A percentile compares a stretch with the other conserved stretches of the same genome.
Conservation (phyloP, 2,113 vertebrate species). For the Cichladusa arquata region DNA sequence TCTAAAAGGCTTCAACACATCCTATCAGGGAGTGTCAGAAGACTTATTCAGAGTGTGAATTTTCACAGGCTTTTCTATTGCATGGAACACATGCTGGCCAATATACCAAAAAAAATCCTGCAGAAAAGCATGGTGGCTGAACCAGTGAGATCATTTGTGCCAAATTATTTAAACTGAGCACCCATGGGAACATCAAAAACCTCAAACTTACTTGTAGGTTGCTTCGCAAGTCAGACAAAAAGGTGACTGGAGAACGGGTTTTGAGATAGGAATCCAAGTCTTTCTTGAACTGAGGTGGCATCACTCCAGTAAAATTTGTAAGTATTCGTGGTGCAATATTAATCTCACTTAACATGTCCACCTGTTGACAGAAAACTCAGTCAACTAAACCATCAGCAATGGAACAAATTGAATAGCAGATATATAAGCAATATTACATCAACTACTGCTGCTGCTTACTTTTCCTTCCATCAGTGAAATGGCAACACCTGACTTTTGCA, state of each 20-base stretch:
- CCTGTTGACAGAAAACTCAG: constrained; percentile 71
- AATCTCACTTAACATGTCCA: constrained; percentile 99
- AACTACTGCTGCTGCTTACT: neutral
- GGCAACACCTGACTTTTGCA: neutral
- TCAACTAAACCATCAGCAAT: neutral
- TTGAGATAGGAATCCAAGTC: constrained; percentile 99
- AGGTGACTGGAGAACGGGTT: constrained; percentile 96
- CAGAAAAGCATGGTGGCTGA: neutral
- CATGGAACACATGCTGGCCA: neutral
- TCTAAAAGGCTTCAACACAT: neutral
- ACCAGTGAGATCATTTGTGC: neutral
- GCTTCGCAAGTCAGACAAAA: constrained; percentile 95
- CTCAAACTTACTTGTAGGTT: constrained; percentile 87
- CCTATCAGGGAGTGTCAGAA: neutral
- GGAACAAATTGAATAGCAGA: neutral
- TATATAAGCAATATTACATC: neutral
- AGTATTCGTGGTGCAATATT: constrained; percentile 98
- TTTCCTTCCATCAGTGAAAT: neutral
- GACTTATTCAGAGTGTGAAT: neutral
- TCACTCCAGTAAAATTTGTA: constrained; percentile 98
- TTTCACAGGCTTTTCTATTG: neutral
- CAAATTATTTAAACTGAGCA: neutral
- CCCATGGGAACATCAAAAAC: neutral
- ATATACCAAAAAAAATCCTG: neutral
- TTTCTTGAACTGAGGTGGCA: constrained; percentile 99